A percentile compares a stretch with the other conserved stretches of the same genome.
Evolutionary conservation across 2,888 invertebrate genomes (phyloP).

Genomic region (Pseudanteris insignis): DNA sequence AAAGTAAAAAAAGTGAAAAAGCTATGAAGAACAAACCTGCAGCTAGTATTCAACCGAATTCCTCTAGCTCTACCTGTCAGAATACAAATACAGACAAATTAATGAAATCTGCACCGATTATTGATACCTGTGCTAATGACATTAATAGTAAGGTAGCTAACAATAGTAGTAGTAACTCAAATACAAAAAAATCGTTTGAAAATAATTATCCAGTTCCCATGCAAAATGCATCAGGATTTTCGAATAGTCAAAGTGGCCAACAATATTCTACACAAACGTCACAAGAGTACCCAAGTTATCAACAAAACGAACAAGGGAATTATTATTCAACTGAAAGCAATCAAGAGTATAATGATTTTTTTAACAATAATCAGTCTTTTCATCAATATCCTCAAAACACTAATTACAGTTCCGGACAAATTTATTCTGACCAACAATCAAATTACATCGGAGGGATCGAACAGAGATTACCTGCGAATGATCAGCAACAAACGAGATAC

Average conservation of each 20-base stretch:
- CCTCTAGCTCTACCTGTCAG: conserved; percentile 48
- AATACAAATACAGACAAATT: neutral
- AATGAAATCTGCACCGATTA: conserved; percentile 10
- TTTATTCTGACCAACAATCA: conserved; percentile 50
- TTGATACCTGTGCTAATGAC: conserved; percentile 9
- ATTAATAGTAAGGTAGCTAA: neutral
- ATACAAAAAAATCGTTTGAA: conserved; percentile 43
- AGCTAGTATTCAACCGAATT: conserved; percentile 69
- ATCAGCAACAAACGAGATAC: conserved; percentile 5
- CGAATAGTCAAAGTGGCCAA: conserved; percentile 48
- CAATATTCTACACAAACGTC: conserved; percentile 13
- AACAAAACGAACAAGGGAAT: conserved; percentile 55
- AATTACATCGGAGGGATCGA: conserved; percentile 51
- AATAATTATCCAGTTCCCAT: conserved; percentile 51
- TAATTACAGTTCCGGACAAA: conserved; percentile 52
- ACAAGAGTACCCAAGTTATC: conserved; percentile 55
- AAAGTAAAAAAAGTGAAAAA: conserved; percentile 56
- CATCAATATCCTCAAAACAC: conserved; percentile 55
- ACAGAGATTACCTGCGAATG: conserved; percentile 37
- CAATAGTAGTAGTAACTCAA: conserved; percentile 6
- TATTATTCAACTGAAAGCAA: conserved; percentile 57
- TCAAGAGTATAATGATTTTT: conserved; percentile 55
- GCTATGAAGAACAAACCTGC: conserved; percentile 68
- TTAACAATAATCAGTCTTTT: conserved; percentile 55
- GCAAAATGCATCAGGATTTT: conserved; percentile 50